Evolutionary conservation across 2,113 vertebrate species (phyloP), one percentile per base, ranked within the genome.

Genomic region (Myocastor coypus): DNA sequence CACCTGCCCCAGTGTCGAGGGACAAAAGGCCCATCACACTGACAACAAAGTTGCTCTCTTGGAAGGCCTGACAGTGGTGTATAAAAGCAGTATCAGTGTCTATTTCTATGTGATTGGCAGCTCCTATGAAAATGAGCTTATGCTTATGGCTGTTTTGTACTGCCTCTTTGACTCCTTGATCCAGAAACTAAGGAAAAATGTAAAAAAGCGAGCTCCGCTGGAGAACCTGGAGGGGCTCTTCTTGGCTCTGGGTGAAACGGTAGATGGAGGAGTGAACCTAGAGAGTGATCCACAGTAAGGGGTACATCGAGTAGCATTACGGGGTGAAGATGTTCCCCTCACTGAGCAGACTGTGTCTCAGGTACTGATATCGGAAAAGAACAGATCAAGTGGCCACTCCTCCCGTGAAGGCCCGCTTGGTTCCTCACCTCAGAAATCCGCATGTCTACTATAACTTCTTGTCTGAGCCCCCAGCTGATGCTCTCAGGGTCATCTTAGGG

Each of bases 91-190:
- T 97, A 99, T 99, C 5, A 99, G 99, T 97, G 98, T 99, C 87
- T 99, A 99, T 98, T 99, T 99, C 97, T 99, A 99, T 82, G 99
- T 99, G 84, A 99, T 99, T 64, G 99, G 99, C 98, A 99, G 99
- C 95, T 99, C 99, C 82, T 99, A 99, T 97, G 99, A 99, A 98
- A 99, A 99, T 81, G 99, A 99, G 99, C n/a, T n/a, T n/a, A n/a
- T n/a, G n/a, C n/a, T n/a, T n/a, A n/a, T n/a, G n/a, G n/a, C n/a
- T n/a, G n/a, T n/a, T n/a, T n/a, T n/a, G n/a, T n/a, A n/a, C n/a
- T n/a, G n/a, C n/a, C n/a, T n/a, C n/a, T n/a, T n/a, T n/a, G n/a
- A n/a, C n/a, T n/a, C n/a, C n/a, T n/a, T n/a, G n/a, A n/a, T n/a
- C n/a, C n/a, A n/a, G n/a, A n/a, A n/a, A n/a, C n/a, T n/a, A n/a